phyloP scores from a whole-genome alignment of 2,888 invertebrate species.

The Cheilosia scutellata region DNA sequence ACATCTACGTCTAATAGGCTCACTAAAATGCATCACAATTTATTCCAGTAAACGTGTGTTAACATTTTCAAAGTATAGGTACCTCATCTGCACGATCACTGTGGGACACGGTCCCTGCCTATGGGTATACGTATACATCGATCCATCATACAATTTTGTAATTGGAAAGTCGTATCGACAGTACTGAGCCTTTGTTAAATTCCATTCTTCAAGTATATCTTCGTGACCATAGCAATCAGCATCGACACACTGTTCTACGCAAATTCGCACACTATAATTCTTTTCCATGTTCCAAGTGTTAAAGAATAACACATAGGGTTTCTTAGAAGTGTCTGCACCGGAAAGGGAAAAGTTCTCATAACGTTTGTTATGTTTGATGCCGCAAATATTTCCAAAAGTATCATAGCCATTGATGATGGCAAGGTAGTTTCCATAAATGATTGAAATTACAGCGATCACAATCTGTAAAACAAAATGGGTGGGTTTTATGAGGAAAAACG shows the following conservation, averaged over 20 bases:
- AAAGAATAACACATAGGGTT: background rate
- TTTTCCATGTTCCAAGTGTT: background rate
- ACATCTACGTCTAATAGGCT: conserved; percentile 89
- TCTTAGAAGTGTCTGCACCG: background rate
- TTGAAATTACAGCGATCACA: background rate
- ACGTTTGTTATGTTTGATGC: background rate
- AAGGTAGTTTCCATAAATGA: conserved; percentile 9
- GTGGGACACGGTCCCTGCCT: background rate
- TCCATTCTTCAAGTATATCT: background rate
- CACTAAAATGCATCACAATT: background rate
- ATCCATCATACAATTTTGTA: background rate
- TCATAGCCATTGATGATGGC: conserved; percentile 15
- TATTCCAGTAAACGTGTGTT: background rate
- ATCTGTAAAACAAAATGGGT: conserved; percentile 86
- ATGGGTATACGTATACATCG: background rate
- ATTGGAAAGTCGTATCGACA: background rate
- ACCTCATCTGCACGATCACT: background rate
- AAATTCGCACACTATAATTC: background rate
- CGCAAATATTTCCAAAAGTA: conserved; percentile 17
- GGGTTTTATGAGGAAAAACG: no score
- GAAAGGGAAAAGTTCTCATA: conserved; percentile 1
- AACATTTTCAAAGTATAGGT: background rate
- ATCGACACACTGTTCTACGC: background rate
- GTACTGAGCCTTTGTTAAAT: background rate
- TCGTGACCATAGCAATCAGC: fast-evolving